These are phyloP conservation scores for Fulica atra DNA, from an alignment of 2,113 vertebrate genomes.

Conservation along the genomic window DNA sequence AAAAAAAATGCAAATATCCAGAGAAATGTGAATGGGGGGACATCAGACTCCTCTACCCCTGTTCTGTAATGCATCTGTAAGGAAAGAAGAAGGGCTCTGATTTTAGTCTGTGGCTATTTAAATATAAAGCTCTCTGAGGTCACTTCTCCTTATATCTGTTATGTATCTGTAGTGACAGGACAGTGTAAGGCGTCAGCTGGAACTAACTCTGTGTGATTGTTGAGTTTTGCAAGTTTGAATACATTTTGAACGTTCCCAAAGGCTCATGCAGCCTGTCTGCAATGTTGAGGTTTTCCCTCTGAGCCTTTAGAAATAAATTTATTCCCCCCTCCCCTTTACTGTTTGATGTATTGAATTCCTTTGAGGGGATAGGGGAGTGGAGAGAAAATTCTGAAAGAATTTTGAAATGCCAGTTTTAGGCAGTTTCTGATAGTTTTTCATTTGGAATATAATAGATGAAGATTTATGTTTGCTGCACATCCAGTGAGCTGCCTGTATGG, in stretches of 20 bases:
- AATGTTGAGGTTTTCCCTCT: not conserved
- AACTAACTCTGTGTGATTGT: not conserved
- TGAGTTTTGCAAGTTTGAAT: conserved; percentile 10
- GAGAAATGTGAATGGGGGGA: not conserved
- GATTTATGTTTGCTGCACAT: not conserved
- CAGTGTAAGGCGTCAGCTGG: not conserved
- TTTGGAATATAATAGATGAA: not conserved
- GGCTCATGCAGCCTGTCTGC: not conserved
- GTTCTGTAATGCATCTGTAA: not conserved
- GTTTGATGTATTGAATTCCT: not conserved
- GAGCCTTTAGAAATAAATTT: not conserved
- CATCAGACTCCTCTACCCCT: not conserved
- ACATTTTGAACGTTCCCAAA: not conserved
- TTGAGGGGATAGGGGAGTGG: not conserved
- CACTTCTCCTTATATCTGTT: not conserved
- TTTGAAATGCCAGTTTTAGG: not conserved
- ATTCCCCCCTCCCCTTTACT: not conserved
- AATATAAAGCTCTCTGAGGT: conserved; percentile 5
- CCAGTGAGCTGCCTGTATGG: not conserved
- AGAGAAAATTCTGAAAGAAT: not conserved
- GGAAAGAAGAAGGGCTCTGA: not conserved
- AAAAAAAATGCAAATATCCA: not conserved
- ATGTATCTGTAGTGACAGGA: not conserved
- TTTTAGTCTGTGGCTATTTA: not conserved
- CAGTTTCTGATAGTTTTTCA: not conserved